phyloP scores from a whole-genome alignment of 1,140 invertebrate species.

The Trichonephila inaurata region DNA sequence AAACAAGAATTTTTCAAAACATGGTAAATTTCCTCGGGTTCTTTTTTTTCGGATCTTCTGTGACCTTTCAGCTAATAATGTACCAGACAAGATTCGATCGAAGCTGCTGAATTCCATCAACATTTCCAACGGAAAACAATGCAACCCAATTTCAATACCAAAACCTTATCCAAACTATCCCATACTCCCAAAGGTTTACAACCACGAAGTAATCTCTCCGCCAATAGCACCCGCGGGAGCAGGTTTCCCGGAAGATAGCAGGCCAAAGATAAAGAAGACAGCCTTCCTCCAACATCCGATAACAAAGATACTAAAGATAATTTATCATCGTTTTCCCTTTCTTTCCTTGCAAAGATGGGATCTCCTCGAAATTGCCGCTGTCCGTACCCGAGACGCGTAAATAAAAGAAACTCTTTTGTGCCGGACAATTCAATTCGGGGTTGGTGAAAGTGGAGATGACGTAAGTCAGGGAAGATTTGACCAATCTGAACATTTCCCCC shows the following conservation, averaged over 20 bases:
- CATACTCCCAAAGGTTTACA: background rate
- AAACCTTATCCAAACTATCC: background rate
- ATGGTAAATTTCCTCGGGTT: too few relatives aligned
- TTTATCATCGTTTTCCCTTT: background rate
- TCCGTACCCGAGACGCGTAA: background rate
- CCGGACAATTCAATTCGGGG: conserved; percentile 5
- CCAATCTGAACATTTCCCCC: background rate
- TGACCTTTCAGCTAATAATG: too few relatives aligned
- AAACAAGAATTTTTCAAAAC: too few relatives aligned
- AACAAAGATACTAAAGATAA: conserved; percentile 35
- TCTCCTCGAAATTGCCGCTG: background rate
- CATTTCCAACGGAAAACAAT: background rate
- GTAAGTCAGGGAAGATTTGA: background rate
- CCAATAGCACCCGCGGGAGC: background rate
- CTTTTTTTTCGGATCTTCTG: too few relatives aligned
- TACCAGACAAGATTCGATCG: too few relatives aligned
- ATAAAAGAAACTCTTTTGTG: conserved; percentile 1
- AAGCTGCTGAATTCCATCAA: background rate
- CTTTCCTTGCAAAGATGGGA: background rate
- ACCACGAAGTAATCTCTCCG: conserved; percentile 5
- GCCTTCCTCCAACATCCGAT: background rate
- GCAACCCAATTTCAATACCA: background rate
- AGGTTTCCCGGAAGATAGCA: background rate
- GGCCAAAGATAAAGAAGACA: conserved; percentile 17
- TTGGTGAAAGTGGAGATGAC: background rate